Evolutionary conservation across 1,140 invertebrate genomes (phyloP).

Genomic region (Bombus sylvicola): DNA sequence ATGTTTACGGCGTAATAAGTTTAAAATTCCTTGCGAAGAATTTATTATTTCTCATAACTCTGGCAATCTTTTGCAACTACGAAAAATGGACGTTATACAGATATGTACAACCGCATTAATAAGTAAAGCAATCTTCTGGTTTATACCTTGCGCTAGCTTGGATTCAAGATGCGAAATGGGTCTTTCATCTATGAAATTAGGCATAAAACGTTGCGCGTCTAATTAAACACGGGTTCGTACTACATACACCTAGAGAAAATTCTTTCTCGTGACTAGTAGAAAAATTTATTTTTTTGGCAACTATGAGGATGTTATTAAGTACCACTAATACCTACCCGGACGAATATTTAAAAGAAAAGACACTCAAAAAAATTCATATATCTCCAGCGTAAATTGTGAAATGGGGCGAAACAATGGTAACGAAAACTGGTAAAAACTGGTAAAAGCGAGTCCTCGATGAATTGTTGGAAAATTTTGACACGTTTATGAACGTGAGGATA

Average conservation of each 20-base stretch:
- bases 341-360: background rate
- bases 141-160: too few relatives aligned
- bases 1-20: too few relatives aligned
- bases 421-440: background rate
- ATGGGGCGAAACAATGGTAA: background rate
- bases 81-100: too few relatives aligned
- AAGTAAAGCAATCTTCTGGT: too few relatives aligned
- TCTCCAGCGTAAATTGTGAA: background rate
- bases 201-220: background rate
- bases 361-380: background rate
- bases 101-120: too few relatives aligned
- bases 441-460: background rate
- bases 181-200: background rate
- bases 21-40: too few relatives aligned
- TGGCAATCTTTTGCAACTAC: too few relatives aligned
- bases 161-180: too few relatives aligned
- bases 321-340: background rate
- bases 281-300: background rate
- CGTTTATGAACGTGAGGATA: constrained; percentile 19
- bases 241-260: background rate
- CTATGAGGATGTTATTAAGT: background rate
- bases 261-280: background rate
- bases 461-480: constrained; percentile 27
- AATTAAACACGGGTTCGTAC: background rate
- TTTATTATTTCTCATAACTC: too few relatives aligned